These are phyloP conservation scores for Caenorhabditis sinica DNA, from an alignment of 2,888 invertebrate species.

Conservation along the genomic window DNA sequence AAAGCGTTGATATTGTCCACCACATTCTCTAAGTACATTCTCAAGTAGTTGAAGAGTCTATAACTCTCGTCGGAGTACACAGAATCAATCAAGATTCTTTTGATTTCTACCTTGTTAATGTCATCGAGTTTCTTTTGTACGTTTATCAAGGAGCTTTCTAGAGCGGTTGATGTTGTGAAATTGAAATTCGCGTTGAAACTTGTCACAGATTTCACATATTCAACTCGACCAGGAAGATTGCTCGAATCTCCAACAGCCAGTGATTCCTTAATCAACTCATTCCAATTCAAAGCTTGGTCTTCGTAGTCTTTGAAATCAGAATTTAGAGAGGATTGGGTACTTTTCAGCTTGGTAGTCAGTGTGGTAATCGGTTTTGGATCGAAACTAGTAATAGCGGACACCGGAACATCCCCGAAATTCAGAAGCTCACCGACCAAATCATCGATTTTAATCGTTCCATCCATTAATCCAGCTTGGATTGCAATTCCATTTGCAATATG, in stretches of 20 bases:
- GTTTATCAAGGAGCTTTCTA: too few species aligned
- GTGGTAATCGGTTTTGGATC: not conserved
- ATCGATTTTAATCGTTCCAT: not conserved
- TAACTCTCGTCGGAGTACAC: too few species aligned
- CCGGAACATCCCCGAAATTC: constrained; percentile 3
- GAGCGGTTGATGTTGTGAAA: too few species aligned
- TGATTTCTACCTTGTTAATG: too few species aligned
- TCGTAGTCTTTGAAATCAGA: not conserved
- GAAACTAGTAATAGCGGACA: not conserved
- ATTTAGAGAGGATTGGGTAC: not conserved
- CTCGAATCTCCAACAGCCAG: not conserved
- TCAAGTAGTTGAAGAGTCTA: too few species aligned
- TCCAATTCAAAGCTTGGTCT: not conserved
- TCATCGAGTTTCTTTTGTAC: too few species aligned
- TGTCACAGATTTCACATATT: not conserved
- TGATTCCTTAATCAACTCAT: not conserved
- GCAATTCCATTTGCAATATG: constrained; percentile 15
- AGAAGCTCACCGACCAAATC: constrained; percentile 10
- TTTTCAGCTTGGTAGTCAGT: not conserved
- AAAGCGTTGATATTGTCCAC: too few species aligned
- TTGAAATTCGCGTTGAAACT: too few species aligned
- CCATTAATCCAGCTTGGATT: not conserved
- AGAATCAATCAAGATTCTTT: too few species aligned
- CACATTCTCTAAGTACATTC: too few species aligned
- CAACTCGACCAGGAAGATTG: not conserved